Evolutionary conservation across 2,888 invertebrate genomes (phyloP).

Genomic region (Oasisia sp.): DNA sequence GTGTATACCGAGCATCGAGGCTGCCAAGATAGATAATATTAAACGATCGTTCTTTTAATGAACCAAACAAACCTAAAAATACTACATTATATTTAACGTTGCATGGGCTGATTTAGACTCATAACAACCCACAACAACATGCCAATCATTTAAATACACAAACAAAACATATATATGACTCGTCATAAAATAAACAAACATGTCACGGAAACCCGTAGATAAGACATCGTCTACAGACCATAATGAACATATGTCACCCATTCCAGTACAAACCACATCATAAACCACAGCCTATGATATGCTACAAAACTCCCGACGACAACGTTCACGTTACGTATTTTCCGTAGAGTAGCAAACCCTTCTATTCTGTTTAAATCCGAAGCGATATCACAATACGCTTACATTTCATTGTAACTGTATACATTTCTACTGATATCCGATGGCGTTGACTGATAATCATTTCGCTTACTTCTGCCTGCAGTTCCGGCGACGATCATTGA

Average conservation of each 20-base stretch:
- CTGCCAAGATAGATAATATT: not conserved
- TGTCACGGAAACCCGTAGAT: not conserved
- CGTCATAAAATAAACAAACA: not conserved
- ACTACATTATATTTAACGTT: not conserved
- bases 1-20: too few relatives aligned
- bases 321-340: not conserved
- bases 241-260: too few relatives aligned
- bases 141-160: not conserved
- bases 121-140: not conserved
- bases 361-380: not conserved
- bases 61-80: not conserved
- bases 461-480: conserved; percentile 66
- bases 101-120: too few relatives aligned
- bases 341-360: too few relatives aligned
- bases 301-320: not conserved
- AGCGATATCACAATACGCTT: not conserved
- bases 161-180: not conserved
- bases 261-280: not conserved
- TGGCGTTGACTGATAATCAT: not conserved
- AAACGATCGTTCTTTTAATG: not conserved
- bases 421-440: not conserved
- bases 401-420: not conserved
- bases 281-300: not conserved
- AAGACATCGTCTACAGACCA: not conserved
- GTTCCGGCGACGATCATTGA: conserved; percentile 95